Evolutionary conservation across 2,888 invertebrate genomes (phyloP).

Genomic region (Mayetiola destructor): DNA sequence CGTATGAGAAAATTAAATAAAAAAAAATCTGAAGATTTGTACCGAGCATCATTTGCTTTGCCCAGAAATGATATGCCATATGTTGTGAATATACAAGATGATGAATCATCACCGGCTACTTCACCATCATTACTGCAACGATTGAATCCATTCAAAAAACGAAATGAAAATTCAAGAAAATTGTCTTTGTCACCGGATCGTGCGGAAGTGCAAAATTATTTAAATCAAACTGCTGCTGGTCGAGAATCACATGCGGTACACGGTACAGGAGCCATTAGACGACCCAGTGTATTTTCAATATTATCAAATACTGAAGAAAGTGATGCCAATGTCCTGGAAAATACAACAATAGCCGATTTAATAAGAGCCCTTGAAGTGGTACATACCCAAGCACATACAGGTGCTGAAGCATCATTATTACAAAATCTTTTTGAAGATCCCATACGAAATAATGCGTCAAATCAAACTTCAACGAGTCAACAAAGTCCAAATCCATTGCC

Average conservation of each 20-base stretch:
- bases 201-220: conserved; percentile 14
- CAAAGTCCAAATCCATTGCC: conserved; percentile 31
- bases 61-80: conserved; percentile 20
- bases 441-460: neutral
- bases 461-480: conserved; percentile 36
- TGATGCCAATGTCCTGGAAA: conserved; percentile 47
- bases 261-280: conserved; percentile 15
- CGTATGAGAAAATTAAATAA: conserved; percentile 12
- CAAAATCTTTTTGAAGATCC: conserved; percentile 23
- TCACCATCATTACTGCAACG: conserved; percentile 24
- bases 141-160: conserved; percentile 31
- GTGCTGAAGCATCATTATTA: neutral
- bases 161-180: conserved; percentile 16
- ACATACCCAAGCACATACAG: conserved; percentile 37
- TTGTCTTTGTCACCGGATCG: neutral
- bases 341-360: conserved; percentile 70
- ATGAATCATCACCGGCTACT: conserved; percentile 15
- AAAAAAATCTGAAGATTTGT: neutral
- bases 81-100: conserved; percentile 20
- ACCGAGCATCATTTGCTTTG: conserved; percentile 19
- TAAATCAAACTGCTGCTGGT: conserved; percentile 16
- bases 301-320: conserved; percentile 25
- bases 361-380: conserved; percentile 62
- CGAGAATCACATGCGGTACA: conserved; percentile 16
- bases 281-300: conserved; percentile 15